Evolutionary conservation across 2,113 vertebrate genomes (phyloP).

Genomic region (Zosterops borbonicus): DNA sequence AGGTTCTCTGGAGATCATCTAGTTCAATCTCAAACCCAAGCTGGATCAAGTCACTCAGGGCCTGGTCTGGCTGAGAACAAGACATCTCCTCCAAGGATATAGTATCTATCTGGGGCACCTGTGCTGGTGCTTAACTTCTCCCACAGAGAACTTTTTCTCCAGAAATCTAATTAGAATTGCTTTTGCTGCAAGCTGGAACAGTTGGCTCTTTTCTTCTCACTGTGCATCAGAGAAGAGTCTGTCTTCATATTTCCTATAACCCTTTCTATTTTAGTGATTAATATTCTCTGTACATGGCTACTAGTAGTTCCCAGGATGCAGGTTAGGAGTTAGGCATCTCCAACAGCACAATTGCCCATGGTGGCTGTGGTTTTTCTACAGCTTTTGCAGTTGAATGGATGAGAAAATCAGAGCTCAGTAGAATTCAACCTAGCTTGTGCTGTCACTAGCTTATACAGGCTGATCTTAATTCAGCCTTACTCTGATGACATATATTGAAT

Average conservation of each 20-base stretch:
- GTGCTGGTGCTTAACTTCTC: not conserved
- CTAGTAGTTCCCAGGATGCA: not conserved
- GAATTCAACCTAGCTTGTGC: not conserved
- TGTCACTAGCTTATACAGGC: not conserved
- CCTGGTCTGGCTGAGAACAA: not conserved
- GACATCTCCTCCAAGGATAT: not conserved
- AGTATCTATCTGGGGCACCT: not conserved
- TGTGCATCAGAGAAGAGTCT: not conserved
- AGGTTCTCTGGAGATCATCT: not conserved
- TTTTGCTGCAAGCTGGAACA: not conserved
- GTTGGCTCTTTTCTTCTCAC: not conserved
- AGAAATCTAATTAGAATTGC: not conserved
- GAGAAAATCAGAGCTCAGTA: not conserved
- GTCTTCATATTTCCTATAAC: not conserved
- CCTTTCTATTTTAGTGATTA: not conserved
- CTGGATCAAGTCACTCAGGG: not conserved
- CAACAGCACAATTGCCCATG: not conserved
- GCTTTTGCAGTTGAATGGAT: not conserved
- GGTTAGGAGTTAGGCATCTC: not conserved
- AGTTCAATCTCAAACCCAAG: not conserved
- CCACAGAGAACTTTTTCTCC: not conserved
- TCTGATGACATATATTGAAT: not conserved
- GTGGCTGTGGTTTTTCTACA: not conserved
- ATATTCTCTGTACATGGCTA: not conserved
- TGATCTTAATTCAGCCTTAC: not conserved